Evolutionary conservation across 2,888 invertebrate species (phyloP), one percentile per base, ranked within the genome.

Genomic region (Mimumesa dahlbomi): DNA sequence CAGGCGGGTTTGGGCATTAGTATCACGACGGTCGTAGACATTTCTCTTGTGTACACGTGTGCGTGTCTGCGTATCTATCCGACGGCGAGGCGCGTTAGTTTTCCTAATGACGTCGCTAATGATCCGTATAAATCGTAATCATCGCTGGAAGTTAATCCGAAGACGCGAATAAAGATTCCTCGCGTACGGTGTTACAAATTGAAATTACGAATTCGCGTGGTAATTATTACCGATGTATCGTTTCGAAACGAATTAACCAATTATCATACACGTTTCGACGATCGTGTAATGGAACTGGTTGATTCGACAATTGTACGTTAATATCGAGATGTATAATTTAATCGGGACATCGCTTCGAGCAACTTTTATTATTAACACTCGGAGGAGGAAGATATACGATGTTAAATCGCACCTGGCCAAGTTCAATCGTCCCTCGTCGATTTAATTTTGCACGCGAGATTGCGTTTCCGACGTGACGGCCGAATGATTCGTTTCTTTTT

Each of bases 391-490:
- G 4, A 11, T 34, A 34, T 34, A 16, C 40, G 1, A 1, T 9
- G 40, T 16, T 48, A 64, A 6, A 18, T 14, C 0, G 69, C 68
- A 69, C 25, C 54, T 50, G 61, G 50, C 49, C 4, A 36, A 19
- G 13, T 11, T 34, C 69, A 69, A 68, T 69, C 59, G 61, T 21
- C 54, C 11, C 16, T 5, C n/a, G 2, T 52, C 70, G 62, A 70
- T 69, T 70, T 69, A 70, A 56, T 36, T 45, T 18, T 43, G 43
- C 54, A 2, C 2, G 11, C 2, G 5, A 31, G n/a, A 14, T 31
- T 18, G 29, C 9, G 19, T 34, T 38, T 52, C n/a, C 14, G 25
- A 43, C 46, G 13, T 40, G 18, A 0, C 16, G 6, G n/a, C 13
- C 14, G 31, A 31, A 36, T 14, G 40, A n/a, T n/a, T n/a, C n/a